These are phyloP conservation scores for Apogon talboti DNA, from an alignment of 2,797 vertebrate genomes.

Conservation along the genomic window DNA sequence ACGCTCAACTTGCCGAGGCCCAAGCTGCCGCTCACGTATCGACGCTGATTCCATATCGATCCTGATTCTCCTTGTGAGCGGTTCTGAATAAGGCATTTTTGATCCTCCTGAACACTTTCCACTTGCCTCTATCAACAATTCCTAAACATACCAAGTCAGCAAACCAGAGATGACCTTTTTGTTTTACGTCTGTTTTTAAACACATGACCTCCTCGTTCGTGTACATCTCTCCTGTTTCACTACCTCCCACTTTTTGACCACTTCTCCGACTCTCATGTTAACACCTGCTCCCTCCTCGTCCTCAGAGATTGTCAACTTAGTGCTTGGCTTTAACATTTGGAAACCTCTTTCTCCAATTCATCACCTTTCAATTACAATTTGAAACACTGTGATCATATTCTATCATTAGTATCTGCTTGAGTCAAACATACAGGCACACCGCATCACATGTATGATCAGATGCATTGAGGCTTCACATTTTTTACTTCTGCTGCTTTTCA, in stretches of 20 bases:
- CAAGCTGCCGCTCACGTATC: slow-evolving; percentile 37
- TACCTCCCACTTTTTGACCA: slow-evolving; percentile 48
- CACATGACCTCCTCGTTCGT: slow-evolving; percentile 48
- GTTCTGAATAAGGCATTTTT: slow-evolving; percentile 53
- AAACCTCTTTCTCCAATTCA: slow-evolving; percentile 17
- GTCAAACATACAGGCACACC: slow-evolving; percentile 41
- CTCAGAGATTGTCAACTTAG: slow-evolving; percentile 65
- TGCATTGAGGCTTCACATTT: slow-evolving; percentile 66
- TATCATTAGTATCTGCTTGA: neutral
- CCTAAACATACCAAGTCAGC: slow-evolving; percentile 68
- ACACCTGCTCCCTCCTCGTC: slow-evolving; percentile 55
- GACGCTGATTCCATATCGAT: slow-evolving; percentile 5
- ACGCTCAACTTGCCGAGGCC: slow-evolving; percentile 34
- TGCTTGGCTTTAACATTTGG: slow-evolving; percentile 55
- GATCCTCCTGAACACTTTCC: slow-evolving; percentile 73
- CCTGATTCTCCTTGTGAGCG: slow-evolving; percentile 9
- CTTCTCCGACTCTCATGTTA: slow-evolving; percentile 46
- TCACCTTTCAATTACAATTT: slow-evolving; percentile 37
- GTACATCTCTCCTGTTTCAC: slow-evolving; percentile 45
- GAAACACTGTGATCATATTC: slow-evolving; percentile 14
- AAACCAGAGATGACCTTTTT: slow-evolving; percentile 64
- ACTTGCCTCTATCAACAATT: slow-evolving; percentile 63
- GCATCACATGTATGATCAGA: slow-evolving; percentile 18
- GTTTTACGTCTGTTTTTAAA: slow-evolving; percentile 6
- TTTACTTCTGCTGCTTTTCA: slow-evolving; percentile 74